A percentile compares a stretch with the other conserved stretches of the same genome.
These are phyloP conservation scores for Carassius auratus DNA, from an alignment of 2,113 vertebrate species.

Conservation along the genomic window DNA sequence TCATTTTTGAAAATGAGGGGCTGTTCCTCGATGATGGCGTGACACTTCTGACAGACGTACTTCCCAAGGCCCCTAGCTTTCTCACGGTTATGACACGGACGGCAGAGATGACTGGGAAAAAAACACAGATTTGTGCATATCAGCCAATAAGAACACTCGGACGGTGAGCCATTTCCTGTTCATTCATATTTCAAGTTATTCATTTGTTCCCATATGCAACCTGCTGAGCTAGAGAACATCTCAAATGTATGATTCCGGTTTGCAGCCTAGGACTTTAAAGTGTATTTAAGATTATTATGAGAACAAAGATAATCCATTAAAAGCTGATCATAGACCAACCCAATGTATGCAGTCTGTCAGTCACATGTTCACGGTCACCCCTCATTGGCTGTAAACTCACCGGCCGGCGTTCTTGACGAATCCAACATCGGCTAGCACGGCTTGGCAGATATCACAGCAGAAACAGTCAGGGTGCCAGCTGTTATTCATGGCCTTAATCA, in stretches of 20 bases:
- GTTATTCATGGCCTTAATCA: constrained; percentile 99
- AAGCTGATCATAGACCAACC: too few species aligned
- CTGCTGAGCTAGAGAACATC: not conserved
- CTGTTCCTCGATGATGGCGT: constrained; percentile 96
- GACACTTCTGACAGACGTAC: constrained; percentile 98
- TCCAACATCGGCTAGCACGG: constrained; percentile 92
- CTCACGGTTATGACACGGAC: constrained; percentile 95
- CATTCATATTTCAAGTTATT: too few species aligned
- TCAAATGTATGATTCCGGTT: not conserved
- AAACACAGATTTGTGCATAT: not conserved
- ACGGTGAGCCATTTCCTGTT: too few species aligned
- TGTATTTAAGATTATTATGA: not conserved
- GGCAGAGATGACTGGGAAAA: constrained; percentile 88
- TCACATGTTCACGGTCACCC: not conserved
- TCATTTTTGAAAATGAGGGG: constrained; percentile 98
- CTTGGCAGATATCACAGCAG: constrained; percentile 93
- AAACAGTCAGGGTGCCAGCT: constrained; percentile 99
- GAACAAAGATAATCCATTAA: too few species aligned
- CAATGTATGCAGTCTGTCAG: not conserved
- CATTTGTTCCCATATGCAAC: not conserved
- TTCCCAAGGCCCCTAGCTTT: constrained; percentile 96
- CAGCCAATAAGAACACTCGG: not conserved
- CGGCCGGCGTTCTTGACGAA: constrained; percentile 99
- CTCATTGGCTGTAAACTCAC: constrained; percentile 69
- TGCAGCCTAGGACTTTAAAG: not conserved